Evolutionary conservation across 2,113 vertebrate genomes (phyloP).

Genomic region (Collichthys lucidus): DNA sequence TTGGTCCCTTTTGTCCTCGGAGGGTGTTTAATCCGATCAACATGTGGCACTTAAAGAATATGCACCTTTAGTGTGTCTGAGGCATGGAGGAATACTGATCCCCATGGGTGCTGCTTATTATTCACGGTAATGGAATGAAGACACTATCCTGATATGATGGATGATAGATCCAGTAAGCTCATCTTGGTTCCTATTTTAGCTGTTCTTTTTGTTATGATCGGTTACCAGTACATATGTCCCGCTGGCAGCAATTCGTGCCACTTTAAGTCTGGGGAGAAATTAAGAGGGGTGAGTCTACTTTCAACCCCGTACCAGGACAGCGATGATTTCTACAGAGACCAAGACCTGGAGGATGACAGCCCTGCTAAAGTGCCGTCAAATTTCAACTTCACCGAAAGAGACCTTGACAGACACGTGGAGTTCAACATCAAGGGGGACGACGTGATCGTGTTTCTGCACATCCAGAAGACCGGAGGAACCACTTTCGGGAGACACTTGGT

Average conservation of each 20-base stretch:
- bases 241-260: slow-evolving; percentile 85
- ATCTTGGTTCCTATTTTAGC: slow-evolving; percentile 92
- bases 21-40: slow-evolving; percentile 55
- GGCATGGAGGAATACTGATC: slow-evolving; percentile 61
- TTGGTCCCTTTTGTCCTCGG: slow-evolving; percentile 11
- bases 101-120: slow-evolving; percentile 62
- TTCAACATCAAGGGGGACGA: slow-evolving; percentile 95
- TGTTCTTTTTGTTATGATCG: slow-evolving; percentile 93
- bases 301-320: slow-evolving; percentile 73
- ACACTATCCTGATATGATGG: slow-evolving; percentile 85
- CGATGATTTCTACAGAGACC: slow-evolving; percentile 83
- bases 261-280: slow-evolving; percentile 82
- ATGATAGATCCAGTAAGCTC: slow-evolving; percentile 94
- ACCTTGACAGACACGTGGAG: slow-evolving; percentile 90
- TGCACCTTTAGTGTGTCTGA: slow-evolving; percentile 45
- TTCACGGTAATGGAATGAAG: slow-evolving; percentile 81
- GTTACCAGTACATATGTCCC: slow-evolving; percentile 94
- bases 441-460: slow-evolving; percentile 97
- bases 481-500: slow-evolving; percentile 97
- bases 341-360: slow-evolving; percentile 86
- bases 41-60: slow-evolving; percentile 71
- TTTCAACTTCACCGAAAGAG: slow-evolving; percentile 91
- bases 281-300: slow-evolving; percentile 79
- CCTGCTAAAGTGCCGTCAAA: slow-evolving; percentile 81
- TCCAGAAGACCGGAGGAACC: slow-evolving; percentile 98